Base-by-base conservation (phyloP, 2,113 vertebrate species). In the Phylloscopus trochiloides region DNA sequence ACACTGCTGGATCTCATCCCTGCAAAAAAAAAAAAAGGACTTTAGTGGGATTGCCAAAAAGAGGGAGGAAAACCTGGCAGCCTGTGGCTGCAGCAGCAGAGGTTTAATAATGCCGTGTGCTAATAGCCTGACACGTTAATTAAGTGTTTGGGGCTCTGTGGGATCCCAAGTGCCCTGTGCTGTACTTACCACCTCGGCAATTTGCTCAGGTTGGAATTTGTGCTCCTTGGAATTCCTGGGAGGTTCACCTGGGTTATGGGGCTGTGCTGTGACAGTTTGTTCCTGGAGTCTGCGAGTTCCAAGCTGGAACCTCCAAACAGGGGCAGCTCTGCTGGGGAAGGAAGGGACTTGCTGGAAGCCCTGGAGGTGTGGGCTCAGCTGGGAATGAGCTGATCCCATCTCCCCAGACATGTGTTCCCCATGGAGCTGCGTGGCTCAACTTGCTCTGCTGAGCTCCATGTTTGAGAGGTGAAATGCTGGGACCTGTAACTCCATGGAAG, bases 81-180 rank as follows among this genome's bases (percentile, higher is more conserved):
- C 20, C 63, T 94, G 95, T 95, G 70, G 94, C 57, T 28, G 8
- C 17, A 48, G 61, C 91, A 95, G 93, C 75, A 67, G 40, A 93
- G 72, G 80, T 84, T 96, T 97, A 89, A 96, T 96, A 54, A 89
- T 66, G 68, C 62, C 29, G 38, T 40, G 58, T 65, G 94, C 88
- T 86, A 95, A 92, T 95, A 81, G 91, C 72, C 47, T 96, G 92
- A 61, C 81, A 31, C n/a, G 94, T 77, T 92, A 94, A 96, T 90
- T 93, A 96, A 97, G 91, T 82, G 62, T 71, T 73, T n/a, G 31
- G 94, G 92, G 88, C 88, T 90, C 71, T 80, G 50, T n/a, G 47
- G 38, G 1, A 58, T 96, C 85, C 93, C 88, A 32, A 29, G 94
- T 84, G 92, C 47, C 75, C 40, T 57, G 83, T 83, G 12, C 95